Base-by-base conservation (phyloP, 2,113 vertebrate species). In the Willisornis vidua region DNA sequence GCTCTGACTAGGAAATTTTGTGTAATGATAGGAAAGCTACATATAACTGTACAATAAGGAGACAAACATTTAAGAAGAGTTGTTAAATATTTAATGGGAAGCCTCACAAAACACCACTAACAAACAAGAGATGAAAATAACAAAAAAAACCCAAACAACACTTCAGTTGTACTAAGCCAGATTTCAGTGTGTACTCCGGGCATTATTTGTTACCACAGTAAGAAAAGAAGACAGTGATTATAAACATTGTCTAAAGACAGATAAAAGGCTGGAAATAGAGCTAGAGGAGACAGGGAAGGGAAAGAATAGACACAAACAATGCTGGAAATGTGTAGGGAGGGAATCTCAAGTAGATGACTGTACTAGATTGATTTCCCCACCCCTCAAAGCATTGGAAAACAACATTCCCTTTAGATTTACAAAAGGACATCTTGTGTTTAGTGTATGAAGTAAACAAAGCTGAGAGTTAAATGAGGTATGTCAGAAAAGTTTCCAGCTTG, bases 101-200 rank as follows among this genome's bases (percentile, higher is more conserved):
- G 5, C 20, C 49, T 65, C 16, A 45, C 19, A 16, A 74, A 82
- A 68, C 17, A 66, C 4, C 19, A 33, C 29, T 39, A 65, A 22
- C 1, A 8, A 59, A 24, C 1, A 8, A 45, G 39, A 82, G 14
- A 85, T 6, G 6, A 72, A 73, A 79, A 62, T 5, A 48, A 33
- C 29, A 19, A 39, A 29, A 24, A 7, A 17, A 2, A 10, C 37
- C 17, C 37, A 20, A 66, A 58, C 14, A 75, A 10, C 6, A 4
- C 19, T n/a, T 23, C 0, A 8, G 16, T 15, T 54, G 31, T 25
- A 49, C 26, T 33, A 35, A 19, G 9, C 0, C 15, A 82, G 19
- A 67, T 59, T 75, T 63, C 43, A 59, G 37, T 29, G 4, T 10
- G 12, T 43, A 26, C 23, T 70, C 23, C 29, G 75, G 33, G 20